phyloP scores from a whole-genome alignment of 2,113 vertebrate species.

The Xiphias gladius region DNA sequence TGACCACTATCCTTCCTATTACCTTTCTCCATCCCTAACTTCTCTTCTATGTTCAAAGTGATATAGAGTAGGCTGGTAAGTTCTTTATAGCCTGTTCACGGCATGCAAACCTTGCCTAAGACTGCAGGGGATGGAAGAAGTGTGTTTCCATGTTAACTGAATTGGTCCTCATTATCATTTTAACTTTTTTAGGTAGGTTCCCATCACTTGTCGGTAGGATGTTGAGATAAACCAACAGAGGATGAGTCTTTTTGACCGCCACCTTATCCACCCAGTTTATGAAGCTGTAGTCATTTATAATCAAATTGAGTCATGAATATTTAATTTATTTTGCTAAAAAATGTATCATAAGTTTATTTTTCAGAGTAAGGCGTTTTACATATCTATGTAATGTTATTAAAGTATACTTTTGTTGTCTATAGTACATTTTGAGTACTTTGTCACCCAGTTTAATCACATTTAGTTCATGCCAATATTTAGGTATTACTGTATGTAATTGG shows the following conservation, averaged over 20 bases:
- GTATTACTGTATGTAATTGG: conserved; percentile 76
- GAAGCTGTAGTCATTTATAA: conserved; percentile 89
- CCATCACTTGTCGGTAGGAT: conserved; percentile 48
- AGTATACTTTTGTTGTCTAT: conserved; percentile 81
- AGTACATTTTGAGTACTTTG: conserved; percentile 74
- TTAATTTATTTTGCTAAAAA: conserved; percentile 99
- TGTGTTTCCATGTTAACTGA: conserved; percentile 45
- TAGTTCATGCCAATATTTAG: conserved; percentile 78
- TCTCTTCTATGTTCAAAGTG: conserved; percentile 36
- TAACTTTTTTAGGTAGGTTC: conserved; percentile 28
- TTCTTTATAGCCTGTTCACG: conserved; percentile 26
- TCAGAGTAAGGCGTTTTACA: conserved; percentile 85
- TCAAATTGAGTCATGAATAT: conserved; percentile 91
- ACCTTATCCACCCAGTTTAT: conserved; percentile 74
- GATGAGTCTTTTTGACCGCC: conserved; percentile 50
- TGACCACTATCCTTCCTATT: conserved; percentile 75
- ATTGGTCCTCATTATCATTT: conserved; percentile 41
- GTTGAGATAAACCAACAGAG: conserved; percentile 47
- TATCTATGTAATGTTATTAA: conserved; percentile 78
- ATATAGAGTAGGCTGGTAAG: conserved; percentile 19
- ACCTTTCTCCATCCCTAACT: conserved; percentile 52
- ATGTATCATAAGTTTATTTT: conserved; percentile 84
- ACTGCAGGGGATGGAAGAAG: conserved; percentile 61
- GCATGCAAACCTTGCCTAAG: conserved; percentile 57
- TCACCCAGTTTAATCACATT: conserved; percentile 71